Evolutionary conservation across 1,140 invertebrate species (phyloP), one percentile per base, ranked within the genome.

Genomic region (Macrosteles quadrilineatus): DNA sequence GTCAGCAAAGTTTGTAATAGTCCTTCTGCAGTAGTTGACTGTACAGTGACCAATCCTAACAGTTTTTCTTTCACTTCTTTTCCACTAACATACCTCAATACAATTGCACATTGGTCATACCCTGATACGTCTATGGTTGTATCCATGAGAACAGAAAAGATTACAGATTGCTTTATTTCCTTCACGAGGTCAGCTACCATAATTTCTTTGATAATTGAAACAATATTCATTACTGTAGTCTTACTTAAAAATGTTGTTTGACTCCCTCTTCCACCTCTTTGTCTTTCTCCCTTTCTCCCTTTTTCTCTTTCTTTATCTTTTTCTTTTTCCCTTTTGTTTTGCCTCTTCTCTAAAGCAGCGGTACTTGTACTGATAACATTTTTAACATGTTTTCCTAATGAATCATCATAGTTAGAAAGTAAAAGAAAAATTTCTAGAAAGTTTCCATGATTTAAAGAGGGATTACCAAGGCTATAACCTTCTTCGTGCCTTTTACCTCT

Each of bases 71-170:
- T 36, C 17, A 36, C 63, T 65, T 65, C 31, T 3, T 36, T 11
- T 32, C 36, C 63, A 19, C 11, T 17, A 14, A 65, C 27, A 43
- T 65, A 65, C 21, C 31, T 65, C 6, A 40, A 11, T 1, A 65
- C 31, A 2, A 65, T 47, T 11, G 65, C 32, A 67, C 65, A 67
- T 67, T 47, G 65, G n/a, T 67, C 65, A 27, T 45, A 12, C 1
- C 43, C 25, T 12, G 40, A 25, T 27, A 62, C 19, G 29, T 63
- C 57, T 21, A 59, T 69, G 4, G 53, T 69, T 25, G 27, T 62
- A 17, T 59, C 17, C 31, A 57, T 69, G 27, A 65, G 19, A 9
- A 65, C 63, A 9, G 40, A 40, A 19, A 9, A 65, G 3, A 14
- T 36, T 12, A 2, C 32, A 19, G 27, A 4, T 59, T 2, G n/a